These are phyloP conservation scores for Gorsachius magnificus DNA, from an alignment of 2,797 vertebrate genomes.

Conservation along the genomic window DNA sequence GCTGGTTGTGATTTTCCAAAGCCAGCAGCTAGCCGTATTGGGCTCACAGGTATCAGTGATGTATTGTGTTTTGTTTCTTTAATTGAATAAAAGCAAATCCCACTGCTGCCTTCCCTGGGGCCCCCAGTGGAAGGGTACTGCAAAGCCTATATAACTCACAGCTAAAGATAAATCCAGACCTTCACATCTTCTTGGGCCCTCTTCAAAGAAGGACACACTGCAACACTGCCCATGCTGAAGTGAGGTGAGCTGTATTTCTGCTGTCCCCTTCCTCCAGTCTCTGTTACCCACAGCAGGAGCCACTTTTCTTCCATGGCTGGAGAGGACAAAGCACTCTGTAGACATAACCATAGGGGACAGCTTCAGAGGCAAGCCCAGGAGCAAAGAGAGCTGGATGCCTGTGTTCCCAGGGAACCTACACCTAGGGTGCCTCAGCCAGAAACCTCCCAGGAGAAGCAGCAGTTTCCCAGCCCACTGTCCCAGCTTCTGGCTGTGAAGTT, in stretches of 20 bases:
- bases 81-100: not conserved
- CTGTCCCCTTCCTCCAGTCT: not conserved
- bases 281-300: not conserved
- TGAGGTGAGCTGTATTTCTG: not conserved
- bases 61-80: not conserved
- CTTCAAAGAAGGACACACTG: not conserved
- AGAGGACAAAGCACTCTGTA: not conserved
- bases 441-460: not conserved
- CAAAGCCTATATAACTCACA: not conserved
- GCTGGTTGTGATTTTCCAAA: not conserved
- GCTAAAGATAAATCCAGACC: not conserved
- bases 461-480: not conserved
- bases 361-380: not conserved
- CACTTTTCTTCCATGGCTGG: not conserved
- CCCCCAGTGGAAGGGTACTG: not conserved
- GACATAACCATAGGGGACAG: not conserved
- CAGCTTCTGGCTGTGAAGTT: not conserved
- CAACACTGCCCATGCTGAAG: not conserved
- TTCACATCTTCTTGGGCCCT: not conserved
- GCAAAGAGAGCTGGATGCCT: not conserved
- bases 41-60: not conserved
- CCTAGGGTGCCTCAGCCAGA: not conserved
- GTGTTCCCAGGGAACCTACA: not conserved
- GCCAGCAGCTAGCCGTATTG: not conserved
- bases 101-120: not conserved